A percentile compares a stretch with the other conserved stretches of the same genome.
Evolutionary conservation across 2,797 vertebrate genomes (phyloP).

Genomic region (Prionace glauca): DNA sequence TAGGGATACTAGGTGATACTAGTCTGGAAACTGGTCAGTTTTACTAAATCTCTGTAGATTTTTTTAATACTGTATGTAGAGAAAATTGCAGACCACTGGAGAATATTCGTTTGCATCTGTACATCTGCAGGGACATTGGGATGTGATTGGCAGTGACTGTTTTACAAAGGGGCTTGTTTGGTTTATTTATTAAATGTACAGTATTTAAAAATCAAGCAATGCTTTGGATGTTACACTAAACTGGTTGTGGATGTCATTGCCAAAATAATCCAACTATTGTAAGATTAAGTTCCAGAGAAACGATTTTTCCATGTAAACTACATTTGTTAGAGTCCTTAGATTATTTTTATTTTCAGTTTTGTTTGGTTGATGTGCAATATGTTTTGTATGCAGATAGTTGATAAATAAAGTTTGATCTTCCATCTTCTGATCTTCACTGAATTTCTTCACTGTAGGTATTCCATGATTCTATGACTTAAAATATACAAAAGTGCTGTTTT

Average conservation of each 20-base stretch:
- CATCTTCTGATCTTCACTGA: conserved; percentile 60
- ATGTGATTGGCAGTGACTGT: conserved; percentile 84
- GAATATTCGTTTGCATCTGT: conserved; percentile 70
- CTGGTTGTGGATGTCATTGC: conserved; percentile 71
- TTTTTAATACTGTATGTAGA: conserved; percentile 66
- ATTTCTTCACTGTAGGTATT: too few relatives aligned
- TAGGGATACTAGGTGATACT: conserved; percentile 58
- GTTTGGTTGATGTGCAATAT: conserved; percentile 99
- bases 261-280: conserved; percentile 91
- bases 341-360: conserved; percentile 78
- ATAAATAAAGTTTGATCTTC: conserved; percentile 99
- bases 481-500: background rate
- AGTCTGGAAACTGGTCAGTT: conserved; percentile 90
- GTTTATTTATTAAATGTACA: conserved; percentile 99
- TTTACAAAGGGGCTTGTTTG: conserved; percentile 85
- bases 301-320: conserved; percentile 81
- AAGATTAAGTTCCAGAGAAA: conserved; percentile 87
- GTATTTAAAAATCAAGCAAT: conserved; percentile 96
- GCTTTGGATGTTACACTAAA: conserved; percentile 92
- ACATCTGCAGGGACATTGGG: conserved; percentile 78
- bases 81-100: conserved; percentile 73
- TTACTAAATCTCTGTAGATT: conserved; percentile 65
- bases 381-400: conserved; percentile 99
- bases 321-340: conserved; percentile 76
- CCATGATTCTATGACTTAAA: conserved; percentile 47